Evolutionary conservation across 2,113 vertebrate genomes (phyloP), one percentile per base, ranked within the genome.

Genomic region (Hyperoodon ampullatus): DNA sequence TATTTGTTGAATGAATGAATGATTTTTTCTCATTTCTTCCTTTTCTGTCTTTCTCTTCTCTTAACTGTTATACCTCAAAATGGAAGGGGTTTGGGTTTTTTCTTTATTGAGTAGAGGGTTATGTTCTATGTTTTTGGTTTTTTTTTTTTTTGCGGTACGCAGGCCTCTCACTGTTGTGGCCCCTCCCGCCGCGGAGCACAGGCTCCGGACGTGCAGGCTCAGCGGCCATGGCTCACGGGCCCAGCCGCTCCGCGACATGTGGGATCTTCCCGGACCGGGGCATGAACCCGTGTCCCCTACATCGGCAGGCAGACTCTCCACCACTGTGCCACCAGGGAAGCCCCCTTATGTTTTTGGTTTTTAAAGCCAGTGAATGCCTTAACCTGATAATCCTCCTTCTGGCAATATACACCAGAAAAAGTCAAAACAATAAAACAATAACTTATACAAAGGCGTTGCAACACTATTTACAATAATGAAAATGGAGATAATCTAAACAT

Each of bases 361-460:
- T 94, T 72, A 81, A 90, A 98, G 23, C 93, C 70, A 89, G 26
- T 87, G 47, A 85, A 86, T 86, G 77, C 15, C 26, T 95, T 87
- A 50, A 87, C 35, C 33, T 77, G 13, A 66, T 82, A 61, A 72
- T 77, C 13, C 42, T 95, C 44, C 58, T 81, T 97, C 84, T 88
- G 60, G 30, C n/a, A 74, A 81, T 60, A n/a, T 30, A 93, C 21
- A 82, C 86, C 26, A 87, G 23, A 63, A 95, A 82, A 75, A 55
- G 0, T 1, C 33, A 61, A 68, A 28, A 82, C 42, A 92, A 95
- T 78, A 93, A 90, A 63, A 72, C 3, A 96, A 42, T 65, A 88
- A 89, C 50, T 80, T 93, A 66, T 70, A 50, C 12, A 75, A 90
- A 96, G 75, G 44, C 90, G 21, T 33, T 87, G 33, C 39, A 71